Base-by-base conservation (phyloP, 2,888 invertebrate genomes). In the Caenorhabditis drosophilae region DNA sequence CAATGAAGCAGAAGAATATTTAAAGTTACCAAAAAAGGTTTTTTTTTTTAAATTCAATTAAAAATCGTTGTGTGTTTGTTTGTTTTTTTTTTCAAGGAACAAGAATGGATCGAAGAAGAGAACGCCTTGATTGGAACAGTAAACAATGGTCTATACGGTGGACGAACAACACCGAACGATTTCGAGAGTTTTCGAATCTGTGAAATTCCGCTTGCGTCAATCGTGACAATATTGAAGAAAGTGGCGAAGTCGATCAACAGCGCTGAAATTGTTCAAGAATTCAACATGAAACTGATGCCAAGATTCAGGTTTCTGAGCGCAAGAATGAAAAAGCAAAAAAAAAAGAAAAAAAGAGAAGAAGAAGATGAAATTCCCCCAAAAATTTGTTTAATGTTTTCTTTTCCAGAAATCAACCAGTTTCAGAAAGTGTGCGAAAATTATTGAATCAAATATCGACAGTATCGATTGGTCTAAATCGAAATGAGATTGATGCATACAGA, bases 291-390 rank as follows among this genome's bases (percentile, higher is more conserved):
- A 12, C 34, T 45, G 26, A 58, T 52, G 46, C 52, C 69, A 2
- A 25, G 69, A 58, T 66, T 66, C 35, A 52, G 56, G 61, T 60
- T n/a, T n/a, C n/a, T n/a, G n/a, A n/a, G n/a, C n/a, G n/a, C n/a
- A n/a, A n/a, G n/a, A n/a, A n/a, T n/a, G n/a, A n/a, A n/a, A n/a
- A n/a, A n/a, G n/a, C n/a, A n/a, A 31, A 31, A 31, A 31, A 31
- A 31, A 31, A 9, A 31, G 7, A 31, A 31, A 31, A 31, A 31
- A 31, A 9, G 31, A 9, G 7, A 12, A 31, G 31, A 31, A 31
- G n/a, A n/a, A n/a, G n/a, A n/a, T n/a, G n/a, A n/a, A n/a, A n/a
- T n/a, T n/a, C n/a, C n/a, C n/a, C n/a, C 35, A n/a, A 36, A n/a
- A n/a, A n/a, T 36, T n/a, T n/a, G 7, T 36, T n/a, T 15, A 36